phyloP scores from a whole-genome alignment of 1,140 invertebrate genomes.

The Sesamia nonagrioides region DNA sequence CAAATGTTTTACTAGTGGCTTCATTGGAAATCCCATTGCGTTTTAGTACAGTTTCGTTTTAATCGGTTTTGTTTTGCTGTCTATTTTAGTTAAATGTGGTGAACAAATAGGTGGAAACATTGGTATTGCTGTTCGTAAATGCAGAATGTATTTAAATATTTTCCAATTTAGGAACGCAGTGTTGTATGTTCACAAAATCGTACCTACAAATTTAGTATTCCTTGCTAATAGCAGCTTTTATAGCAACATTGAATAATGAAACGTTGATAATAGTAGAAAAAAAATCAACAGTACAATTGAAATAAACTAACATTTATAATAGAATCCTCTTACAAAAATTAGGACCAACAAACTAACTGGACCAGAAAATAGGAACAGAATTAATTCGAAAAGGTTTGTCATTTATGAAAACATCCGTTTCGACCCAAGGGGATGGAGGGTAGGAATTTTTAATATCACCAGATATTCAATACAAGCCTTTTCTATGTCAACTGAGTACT shows the following conservation, averaged over 20 bases:
- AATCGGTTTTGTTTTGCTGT: slow-evolving; percentile 37
- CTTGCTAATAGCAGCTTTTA: not conserved
- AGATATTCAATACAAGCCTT: slow-evolving; percentile 63
- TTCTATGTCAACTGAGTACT: slow-evolving; percentile 64
- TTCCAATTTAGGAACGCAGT: not conserved
- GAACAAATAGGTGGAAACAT: slow-evolving; percentile 1
- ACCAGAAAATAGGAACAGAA: slow-evolving; percentile 49
- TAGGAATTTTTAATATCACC: slow-evolving; percentile 77
- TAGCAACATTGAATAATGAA: not conserved
- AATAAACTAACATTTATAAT: not conserved
- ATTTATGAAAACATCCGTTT: slow-evolving; percentile 44
- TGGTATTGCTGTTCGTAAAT: not conserved
- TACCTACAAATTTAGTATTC: not conserved
- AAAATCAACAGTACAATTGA: not conserved
- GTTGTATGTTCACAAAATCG: not conserved
- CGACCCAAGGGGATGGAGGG: slow-evolving; percentile 32
- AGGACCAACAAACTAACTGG: slow-evolving; percentile 31
- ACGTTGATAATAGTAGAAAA: not conserved
- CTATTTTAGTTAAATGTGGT: slow-evolving; percentile 20
- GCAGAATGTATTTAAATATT: slow-evolving; percentile 10
- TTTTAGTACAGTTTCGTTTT: slow-evolving; percentile 39
- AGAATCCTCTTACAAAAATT: slow-evolving; percentile 19
- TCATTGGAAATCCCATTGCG: slow-evolving; percentile 41
- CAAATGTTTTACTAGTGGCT: slow-evolving; percentile 25
- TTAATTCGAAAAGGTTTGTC: slow-evolving; percentile 50